Evolutionary conservation across 1,140 invertebrate genomes (phyloP).

Genomic region (Hyposmocoma kahamanoa): DNA sequence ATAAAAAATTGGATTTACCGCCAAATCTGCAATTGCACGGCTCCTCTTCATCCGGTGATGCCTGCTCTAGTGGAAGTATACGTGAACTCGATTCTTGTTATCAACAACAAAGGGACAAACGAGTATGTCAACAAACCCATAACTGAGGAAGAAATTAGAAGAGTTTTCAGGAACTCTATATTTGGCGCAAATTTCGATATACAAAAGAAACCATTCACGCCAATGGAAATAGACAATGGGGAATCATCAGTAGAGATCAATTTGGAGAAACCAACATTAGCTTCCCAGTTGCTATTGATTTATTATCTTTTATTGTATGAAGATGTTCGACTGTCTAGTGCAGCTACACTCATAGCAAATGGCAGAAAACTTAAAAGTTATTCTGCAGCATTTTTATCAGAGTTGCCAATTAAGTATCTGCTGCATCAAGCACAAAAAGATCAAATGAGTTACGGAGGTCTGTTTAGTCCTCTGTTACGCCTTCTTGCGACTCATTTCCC

Average conservation of each 20-base stretch:
- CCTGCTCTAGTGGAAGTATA: conserved; percentile 96
- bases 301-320: conserved; percentile 97
- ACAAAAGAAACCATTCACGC: conserved; percentile 67
- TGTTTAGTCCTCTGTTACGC: conserved; percentile 90
- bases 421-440: conserved; percentile 94
- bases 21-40: conserved; percentile 90
- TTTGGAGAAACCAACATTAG: conserved; percentile 81
- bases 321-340: conserved; percentile 89
- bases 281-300: conserved; percentile 90
- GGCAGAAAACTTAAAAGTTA: conserved; percentile 90
- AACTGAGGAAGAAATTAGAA: conserved; percentile 90
- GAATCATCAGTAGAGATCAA: conserved; percentile 71
- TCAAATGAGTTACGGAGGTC: conserved; percentile 90
- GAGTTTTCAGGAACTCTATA: conserved; percentile 87
- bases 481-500: conserved; percentile 95
- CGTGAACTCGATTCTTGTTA: conserved; percentile 93
- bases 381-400: conserved; percentile 89
- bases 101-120: conserved; percentile 79
- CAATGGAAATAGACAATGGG: conserved; percentile 72
- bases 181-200: conserved; percentile 81
- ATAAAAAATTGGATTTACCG: conserved; percentile 97
- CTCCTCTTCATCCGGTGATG: conserved; percentile 93
- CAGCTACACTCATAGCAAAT: conserved; percentile 79
- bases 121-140: conserved; percentile 93
- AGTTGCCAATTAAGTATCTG: conserved; percentile 95